Base-by-base conservation (phyloP, 2,888 invertebrate species). In the Polia nebulosa region DNA sequence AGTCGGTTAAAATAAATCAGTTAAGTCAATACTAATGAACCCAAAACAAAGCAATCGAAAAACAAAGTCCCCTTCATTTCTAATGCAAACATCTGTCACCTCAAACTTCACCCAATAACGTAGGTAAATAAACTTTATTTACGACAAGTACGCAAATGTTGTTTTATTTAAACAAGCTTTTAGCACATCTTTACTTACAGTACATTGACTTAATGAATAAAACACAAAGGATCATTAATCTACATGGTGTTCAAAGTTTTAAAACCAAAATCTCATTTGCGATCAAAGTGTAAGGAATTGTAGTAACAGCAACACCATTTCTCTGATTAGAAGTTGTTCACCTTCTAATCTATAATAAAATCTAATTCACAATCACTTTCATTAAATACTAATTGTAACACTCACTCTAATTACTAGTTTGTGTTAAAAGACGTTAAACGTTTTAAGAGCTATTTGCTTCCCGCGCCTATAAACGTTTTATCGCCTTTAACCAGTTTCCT, bases 41-140 rank as follows among this genome's bases (percentile, higher is more conserved):
- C 15, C 39, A 64, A 64, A 53, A n/a, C 11, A 22, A 36, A 41
- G 29, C n/a, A 20, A 44, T 6, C 13, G 11, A 32, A 13, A 25
- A 39, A 27, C 13, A 25, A 34, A 44, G 7, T 9, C 32, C 3
- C 36, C 17, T 25, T 72, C 7, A 57, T 32, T 53, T 55, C 13
- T 32, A 32, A 44, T 39, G 25, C 34, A 75, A 60, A 72, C 17
- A 65, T 39, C 8, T 29, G 3, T 76, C 60, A 66, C 73, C 57
- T 72, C 39, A 61, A 57, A 72, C 65, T 72, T 75, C 29, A 61
- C 13, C 17, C 44, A 25, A 36, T 52, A 39, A 17, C 44, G 17
- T 45, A 73, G 76, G 53, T 78, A 39, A 76, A 78, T 66, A 58
- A 66, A 76, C 76, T 76, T 62, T 63, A 52, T 39, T 72, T 34